Conservation (phyloP, 2,888 invertebrate genomes). For the Quadroppia sp. region DNA sequence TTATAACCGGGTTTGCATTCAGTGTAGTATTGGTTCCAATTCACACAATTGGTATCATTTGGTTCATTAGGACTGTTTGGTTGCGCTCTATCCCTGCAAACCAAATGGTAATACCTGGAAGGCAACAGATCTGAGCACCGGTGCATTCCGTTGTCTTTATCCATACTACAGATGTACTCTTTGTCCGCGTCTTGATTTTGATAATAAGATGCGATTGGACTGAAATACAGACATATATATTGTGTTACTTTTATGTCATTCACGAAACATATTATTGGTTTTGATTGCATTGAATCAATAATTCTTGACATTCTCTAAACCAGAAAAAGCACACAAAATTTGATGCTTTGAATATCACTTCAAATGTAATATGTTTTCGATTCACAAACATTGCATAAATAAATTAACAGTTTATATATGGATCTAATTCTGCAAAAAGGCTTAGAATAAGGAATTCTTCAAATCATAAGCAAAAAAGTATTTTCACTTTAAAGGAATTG, state of each 20-base stretch:
- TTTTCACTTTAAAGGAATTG: neutral
- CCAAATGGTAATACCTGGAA: conserved; percentile 64
- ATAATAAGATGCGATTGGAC: conserved; percentile 71
- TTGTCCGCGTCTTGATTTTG: conserved; percentile 55
- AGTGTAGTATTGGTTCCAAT: conserved; percentile 99
- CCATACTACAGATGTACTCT: conserved; percentile 94
- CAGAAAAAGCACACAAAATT: neutral
- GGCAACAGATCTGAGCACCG: conserved; percentile 77
- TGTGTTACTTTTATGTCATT: neutral
- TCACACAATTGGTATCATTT: conserved; percentile 73
- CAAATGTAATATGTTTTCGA: neutral
- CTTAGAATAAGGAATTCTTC: neutral
- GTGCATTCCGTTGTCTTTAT: conserved; percentile 93
- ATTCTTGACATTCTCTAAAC: neutral
- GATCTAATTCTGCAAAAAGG: neutral
- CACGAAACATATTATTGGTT: neutral
- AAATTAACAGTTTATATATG: neutral
- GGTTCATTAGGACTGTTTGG: conserved; percentile 50
- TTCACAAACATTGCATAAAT: neutral
- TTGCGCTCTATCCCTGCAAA: conserved; percentile 71
- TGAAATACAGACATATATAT: conserved; percentile 47
- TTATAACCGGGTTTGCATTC: conserved; percentile 84
- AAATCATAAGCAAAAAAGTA: neutral
- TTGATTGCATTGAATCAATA: neutral
- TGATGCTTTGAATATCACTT: conserved; percentile 2